Evolutionary conservation across 2,113 vertebrate genomes (phyloP).

Genomic region (Opisthocomus hoazin): DNA sequence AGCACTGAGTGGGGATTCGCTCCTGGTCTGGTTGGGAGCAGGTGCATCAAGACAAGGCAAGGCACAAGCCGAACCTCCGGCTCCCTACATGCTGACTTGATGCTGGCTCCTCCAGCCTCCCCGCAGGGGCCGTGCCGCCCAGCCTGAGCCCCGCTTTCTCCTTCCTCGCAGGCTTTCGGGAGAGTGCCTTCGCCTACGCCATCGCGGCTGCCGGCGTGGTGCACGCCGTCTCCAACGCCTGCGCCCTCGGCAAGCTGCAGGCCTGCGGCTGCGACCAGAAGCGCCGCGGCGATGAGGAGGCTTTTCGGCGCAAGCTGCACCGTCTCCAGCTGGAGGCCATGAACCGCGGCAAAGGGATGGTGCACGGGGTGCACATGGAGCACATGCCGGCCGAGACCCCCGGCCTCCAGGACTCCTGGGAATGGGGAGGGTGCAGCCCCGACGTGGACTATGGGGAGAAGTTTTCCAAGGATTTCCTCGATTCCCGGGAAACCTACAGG

Average conservation of each 20-base stretch:
- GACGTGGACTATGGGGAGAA: conserved; percentile 96
- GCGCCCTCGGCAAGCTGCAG: conserved; percentile 93
- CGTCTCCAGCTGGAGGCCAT: conserved; percentile 94
- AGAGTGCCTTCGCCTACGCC: conserved; percentile 95
- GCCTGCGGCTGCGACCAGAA: conserved; percentile 92
- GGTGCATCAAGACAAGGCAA: neutral
- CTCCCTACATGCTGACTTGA: neutral
- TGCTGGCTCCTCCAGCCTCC: neutral
- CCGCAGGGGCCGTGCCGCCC: rapidly evolving
- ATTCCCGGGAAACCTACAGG: conserved; percentile 92
- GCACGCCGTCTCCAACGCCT: conserved; percentile 94
- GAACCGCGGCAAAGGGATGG: conserved; percentile 94
- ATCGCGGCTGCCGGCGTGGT: conserved; percentile 92
- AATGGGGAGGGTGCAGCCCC: conserved; percentile 98
- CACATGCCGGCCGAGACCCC: conserved; percentile 83
- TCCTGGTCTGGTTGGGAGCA: neutral
- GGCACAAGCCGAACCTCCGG: neutral
- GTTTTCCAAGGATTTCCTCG: conserved; percentile 96
- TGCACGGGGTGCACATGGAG: conserved; percentile 90
- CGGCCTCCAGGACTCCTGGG: conserved; percentile 94
- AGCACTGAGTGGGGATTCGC: neutral
- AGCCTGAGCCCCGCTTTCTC: neutral
- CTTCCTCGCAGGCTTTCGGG: conserved; percentile 84
- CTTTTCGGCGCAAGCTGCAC: conserved; percentile 90
- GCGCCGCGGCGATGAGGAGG: conserved; percentile 90